Base-by-base conservation (phyloP, 1,140 invertebrate genomes). In the Dryas iulia region DNA sequence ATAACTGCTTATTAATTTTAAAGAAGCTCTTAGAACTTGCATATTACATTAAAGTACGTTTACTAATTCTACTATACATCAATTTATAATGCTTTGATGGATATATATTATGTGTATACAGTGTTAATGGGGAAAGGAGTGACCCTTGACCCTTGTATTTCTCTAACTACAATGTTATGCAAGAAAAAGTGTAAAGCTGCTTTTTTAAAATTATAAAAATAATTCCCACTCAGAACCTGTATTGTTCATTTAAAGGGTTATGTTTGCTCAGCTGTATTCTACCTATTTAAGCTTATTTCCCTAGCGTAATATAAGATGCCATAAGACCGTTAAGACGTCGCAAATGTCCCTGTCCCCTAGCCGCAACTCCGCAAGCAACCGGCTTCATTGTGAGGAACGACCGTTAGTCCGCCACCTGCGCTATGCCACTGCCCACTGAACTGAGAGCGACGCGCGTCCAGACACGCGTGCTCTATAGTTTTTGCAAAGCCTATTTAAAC, bases 391-490 rank as follows among this genome's bases (percentile, higher is more conserved):
- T 73, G 65, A 69, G 61, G 26, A 63, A 65, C 73, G 73, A 87
- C 84, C 87, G 84, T 87, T 89, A 84, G 67, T 77, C 72, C 77
- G 76, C 83, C 83, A 89, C 84, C 87, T 87, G 87, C 86, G 68
- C 68, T 56, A 65, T 61, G 72, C 66, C 61, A 66, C 69, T 74
- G 82, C 84, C 78, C 84, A 91, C 71, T 89, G 87, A 89, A 82
- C 84, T 84, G 87, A 81, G 78, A 80, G 84, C 83, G 87, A 86
- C 89, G 76, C 66, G 74, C 72, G 77, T 71, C 74, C 81, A 77
- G 75, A 80, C 83, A 86, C 82, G 83, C 79, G 84, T 69, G 67
- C 64, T 65, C 18, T 58, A 61, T 66, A 66, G 47, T 65, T 75
- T 69, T 73, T 69, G 68, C 61, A 25, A 69, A 59, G 12, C 52